phyloP scores from a whole-genome alignment of 2,797 vertebrate species.

The Chelon labrosus region DNA sequence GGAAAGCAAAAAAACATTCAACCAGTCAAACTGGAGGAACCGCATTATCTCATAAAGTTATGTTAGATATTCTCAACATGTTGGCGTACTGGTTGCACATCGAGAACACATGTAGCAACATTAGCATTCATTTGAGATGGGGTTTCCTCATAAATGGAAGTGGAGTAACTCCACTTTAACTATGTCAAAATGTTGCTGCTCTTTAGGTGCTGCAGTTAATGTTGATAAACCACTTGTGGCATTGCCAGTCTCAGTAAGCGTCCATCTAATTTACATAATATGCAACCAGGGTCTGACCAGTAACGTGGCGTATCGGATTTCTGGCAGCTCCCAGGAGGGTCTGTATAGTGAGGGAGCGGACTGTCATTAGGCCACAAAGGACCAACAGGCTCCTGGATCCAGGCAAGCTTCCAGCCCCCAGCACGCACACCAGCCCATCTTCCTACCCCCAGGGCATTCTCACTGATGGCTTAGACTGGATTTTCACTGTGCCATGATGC shows the following conservation, averaged over 20 bases:
- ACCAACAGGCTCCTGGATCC: constrained; percentile 71
- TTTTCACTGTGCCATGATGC: constrained; percentile 83
- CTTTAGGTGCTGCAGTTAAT: neutral
- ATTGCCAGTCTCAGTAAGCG: constrained; percentile 51
- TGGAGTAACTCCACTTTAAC: neutral
- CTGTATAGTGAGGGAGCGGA: constrained; percentile 51
- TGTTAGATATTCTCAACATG: neutral
- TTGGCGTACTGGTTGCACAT: neutral
- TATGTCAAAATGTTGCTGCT: neutral
- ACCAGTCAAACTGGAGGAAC: neutral
- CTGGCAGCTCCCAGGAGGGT: constrained; percentile 60
- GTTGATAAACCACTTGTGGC: constrained; percentile 19
- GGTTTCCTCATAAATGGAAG: neutral
- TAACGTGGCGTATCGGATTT: constrained; percentile 60
- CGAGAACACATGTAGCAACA: neutral
- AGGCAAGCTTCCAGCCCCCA: constrained; percentile 83
- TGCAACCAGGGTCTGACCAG: constrained; percentile 58
- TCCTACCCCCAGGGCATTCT: constrained; percentile 82
- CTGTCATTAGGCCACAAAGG: constrained; percentile 61
- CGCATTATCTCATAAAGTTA: too few species aligned
- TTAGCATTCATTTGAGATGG: neutral
- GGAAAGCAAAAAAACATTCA: neutral
- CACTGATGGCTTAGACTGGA: constrained; percentile 80
- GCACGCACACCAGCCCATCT: constrained; percentile 86
- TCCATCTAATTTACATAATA: constrained; percentile 52